Evolutionary conservation across 2,797 vertebrate genomes (phyloP), one percentile per base, ranked within the genome.

Genomic region (Phoebastria nigripes): DNA sequence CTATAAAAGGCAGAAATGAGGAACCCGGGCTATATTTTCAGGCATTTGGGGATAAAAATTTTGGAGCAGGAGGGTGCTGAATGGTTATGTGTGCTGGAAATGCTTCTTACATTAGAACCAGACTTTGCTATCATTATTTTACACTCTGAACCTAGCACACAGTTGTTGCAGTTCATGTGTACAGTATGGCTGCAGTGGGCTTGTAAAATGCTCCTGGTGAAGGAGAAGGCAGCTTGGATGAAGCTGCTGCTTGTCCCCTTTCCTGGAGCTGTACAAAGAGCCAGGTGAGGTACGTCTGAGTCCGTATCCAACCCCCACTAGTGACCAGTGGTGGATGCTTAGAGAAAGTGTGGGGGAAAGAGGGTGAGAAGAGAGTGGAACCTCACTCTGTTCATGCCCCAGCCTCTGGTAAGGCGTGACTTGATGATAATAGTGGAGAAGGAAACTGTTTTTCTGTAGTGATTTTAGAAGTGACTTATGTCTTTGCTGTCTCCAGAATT

Each of bases 341-440:
- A 29, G 8, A 51, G 44, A 90, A 83, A 28, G 15, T 2, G 8
- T 41, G 8, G 5, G 15, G 17, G 46, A 66, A 71, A 67, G 17
- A 59, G 19, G 14, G 63, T 2, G 1, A 33, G 4, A 18, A 78
- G 21, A 81, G 58, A 80, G 8, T 0, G 2, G 88, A 90, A 58
- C 5, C 10, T 62, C 39, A 39, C 26, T 54, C 24, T 59, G 12
- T 44, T 51, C 11, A 2, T 37, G 86, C 35, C 8, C 5, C 33
- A 66, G 39, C 3, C 39, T 72, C 31, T 82, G 28, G 8, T 70
- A 90, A 59, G 58, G 31, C 2, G 2, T 66, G 54, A 35, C 41
- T 93, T 82, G 33, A 69, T 90, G 63, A 51, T 84, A 87, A 93
- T 5, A 58, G 25, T n/a, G 11, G 62, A 62, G 76, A 93, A 92